Evolutionary conservation across 2,888 invertebrate species (phyloP), one percentile per base, ranked within the genome.

Genomic region (Drosophila suboccidentalis): DNA sequence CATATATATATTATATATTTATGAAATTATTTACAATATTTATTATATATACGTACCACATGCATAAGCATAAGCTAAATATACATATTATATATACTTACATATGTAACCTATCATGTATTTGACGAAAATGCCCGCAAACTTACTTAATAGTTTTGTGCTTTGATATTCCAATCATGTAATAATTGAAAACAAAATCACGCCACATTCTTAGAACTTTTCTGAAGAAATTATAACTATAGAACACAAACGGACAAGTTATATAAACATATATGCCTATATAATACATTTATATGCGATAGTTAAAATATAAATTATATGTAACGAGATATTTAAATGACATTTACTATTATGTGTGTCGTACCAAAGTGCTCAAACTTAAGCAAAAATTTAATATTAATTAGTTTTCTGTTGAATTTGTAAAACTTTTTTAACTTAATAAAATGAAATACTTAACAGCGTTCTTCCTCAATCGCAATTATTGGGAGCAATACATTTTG

Each of bases 361-460:
- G 77, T 82, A 89, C 81, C 89, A 89, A 89, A 90, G 90, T 89
- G 89, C 90, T 88, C 89, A 90, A 89, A 80, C 74, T 75, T 75
- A 83, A 80, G 82, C 70, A 63, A 82, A 77, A 76, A 81, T 73
- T 63, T 66, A 64, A 82, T 69, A 78, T 69, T 75, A 75, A 73
- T 75, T 84, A 83, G 79, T 79, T 70, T 84, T 84, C 79, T 84
- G 87, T 84, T 84, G 72, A 83, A 86, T 86, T 86, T 83, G 83
- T 83, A 76, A 80, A 76, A 74, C 63, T 82, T 83, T 82, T 83
- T 70, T 83, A 80, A 80, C 71, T 72, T 71, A 83, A 83, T 86
- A 86, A 83, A 83, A 62, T 67, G 49, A 76, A 72, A 64, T 69
- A 72, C 60, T 47, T 72, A 73, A 75, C 26, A 17, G 22, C 43